These are phyloP conservation scores for Sebastes vulpes DNA, from an alignment of 2,797 vertebrate species.

Conservation along the genomic window DNA sequence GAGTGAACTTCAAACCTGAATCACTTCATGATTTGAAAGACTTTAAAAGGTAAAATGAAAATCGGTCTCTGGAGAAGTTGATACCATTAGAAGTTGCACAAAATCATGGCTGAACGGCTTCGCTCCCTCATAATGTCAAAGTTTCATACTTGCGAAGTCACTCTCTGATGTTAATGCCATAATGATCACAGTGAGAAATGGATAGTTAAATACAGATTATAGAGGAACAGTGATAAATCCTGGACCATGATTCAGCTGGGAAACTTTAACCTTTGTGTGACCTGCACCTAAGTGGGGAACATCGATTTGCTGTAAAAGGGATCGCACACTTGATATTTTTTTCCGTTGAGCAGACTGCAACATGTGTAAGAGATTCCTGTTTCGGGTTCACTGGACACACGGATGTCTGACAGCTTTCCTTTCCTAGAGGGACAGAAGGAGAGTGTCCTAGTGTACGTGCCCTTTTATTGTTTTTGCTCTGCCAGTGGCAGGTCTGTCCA, in stretches of 20 bases:
- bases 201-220: constrained; percentile 68
- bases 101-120: constrained; percentile 47
- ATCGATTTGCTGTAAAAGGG: constrained; percentile 60
- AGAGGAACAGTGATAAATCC: constrained; percentile 54
- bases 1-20: constrained; percentile 25
- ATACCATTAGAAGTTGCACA: constrained; percentile 43
- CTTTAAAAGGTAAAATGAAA: constrained; percentile 39
- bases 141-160: constrained; percentile 35
- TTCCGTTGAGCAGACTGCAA: constrained; percentile 29
- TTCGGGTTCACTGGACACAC: constrained; percentile 40
- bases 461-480: background rate
- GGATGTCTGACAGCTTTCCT: background rate
- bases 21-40: constrained; percentile 26
- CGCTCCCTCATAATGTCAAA: constrained; percentile 46
- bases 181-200: constrained; percentile 58
- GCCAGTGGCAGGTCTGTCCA: background rate
- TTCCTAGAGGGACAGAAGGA: background rate
- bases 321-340: constrained; percentile 20
- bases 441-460: background rate
- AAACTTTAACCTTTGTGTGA: constrained; percentile 64
- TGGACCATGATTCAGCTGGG: constrained; percentile 47
- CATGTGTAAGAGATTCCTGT: constrained; percentile 52
- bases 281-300: constrained; percentile 51
- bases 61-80: constrained; percentile 27
- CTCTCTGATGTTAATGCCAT: constrained; percentile 51